Evolutionary conservation across 1,140 invertebrate species (phyloP), one percentile per base, ranked within the genome.

Genomic region (Augochlora pura): DNA sequence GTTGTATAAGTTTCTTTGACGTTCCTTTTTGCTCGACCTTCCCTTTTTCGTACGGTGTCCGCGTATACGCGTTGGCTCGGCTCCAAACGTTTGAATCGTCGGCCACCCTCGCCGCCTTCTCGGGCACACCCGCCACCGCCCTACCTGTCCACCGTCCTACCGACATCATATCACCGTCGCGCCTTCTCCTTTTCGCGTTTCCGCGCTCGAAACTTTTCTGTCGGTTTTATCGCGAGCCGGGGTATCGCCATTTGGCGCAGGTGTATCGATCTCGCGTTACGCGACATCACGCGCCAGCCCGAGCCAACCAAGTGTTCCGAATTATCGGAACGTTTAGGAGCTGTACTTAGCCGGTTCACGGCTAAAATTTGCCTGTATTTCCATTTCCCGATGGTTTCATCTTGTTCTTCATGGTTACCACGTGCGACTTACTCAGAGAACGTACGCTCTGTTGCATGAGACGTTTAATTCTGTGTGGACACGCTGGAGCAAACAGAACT

Each of bases 11-110:
- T 16, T 18, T 59, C 75, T 69, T 49, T 5, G 4, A n/a, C 7
- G 25, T 7, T 54, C 23, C 25, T 68, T 46, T 52, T 60, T 77
- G 5, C n/a, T 27, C 38, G 60, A 10, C 1, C 42, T 21, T 38
- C n/a, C 18, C 5, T 32, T 27, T 76, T 76, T 69, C 65, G 59
- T 21, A n/a, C 27, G 2, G 67, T 27, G 39, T 63, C 27, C 66
- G 23, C 42, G 67, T 77, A 63, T 25, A 49, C 65, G 2, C 54
- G 10, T 38, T 77, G 75, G 75, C 67, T 9, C 10, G 18, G 57
- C 27, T 77, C 75, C 75, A 77, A 77, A 38, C 75, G 75, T 77
- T 77, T 77, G 66, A 77, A 77, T 77, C 67, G 75, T 62, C 23
- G 75, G 27, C 23, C 66, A n/a, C 54, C 4, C 49, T 14, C 14